Evolutionary conservation across 37 sponge, comb jelly and placozoan genomes (phyloP).

Genomic region (Spongilla lacustris): DNA sequence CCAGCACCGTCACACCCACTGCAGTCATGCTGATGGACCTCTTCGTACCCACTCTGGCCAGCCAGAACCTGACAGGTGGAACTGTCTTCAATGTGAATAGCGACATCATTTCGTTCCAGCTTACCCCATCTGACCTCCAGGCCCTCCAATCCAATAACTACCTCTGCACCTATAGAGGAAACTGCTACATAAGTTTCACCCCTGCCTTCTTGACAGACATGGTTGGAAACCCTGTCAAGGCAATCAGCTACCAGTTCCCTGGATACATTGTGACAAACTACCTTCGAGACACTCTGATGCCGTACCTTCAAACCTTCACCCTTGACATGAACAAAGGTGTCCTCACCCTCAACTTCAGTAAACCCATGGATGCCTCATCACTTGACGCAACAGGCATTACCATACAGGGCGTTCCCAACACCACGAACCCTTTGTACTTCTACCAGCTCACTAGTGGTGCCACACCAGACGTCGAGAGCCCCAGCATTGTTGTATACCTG

Average conservation of each 20-base stretch:
- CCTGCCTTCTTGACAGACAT: slow-evolving; percentile 73
- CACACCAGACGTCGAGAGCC: slow-evolving; percentile 51
- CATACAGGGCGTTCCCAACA: slow-evolving; percentile 65
- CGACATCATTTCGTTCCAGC: slow-evolving; percentile 56
- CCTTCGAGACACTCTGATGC: slow-evolving; percentile 56
- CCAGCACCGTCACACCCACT: slow-evolving; percentile 58
- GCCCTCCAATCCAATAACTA: slow-evolving; percentile 56
- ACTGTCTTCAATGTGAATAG: slow-evolving; percentile 50
- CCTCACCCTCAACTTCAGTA: slow-evolving; percentile 83
- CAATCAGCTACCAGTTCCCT: slow-evolving; percentile 36
- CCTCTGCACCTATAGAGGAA: slow-evolving; percentile 83
- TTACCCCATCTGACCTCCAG: slow-evolving; percentile 47
- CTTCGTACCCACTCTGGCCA: slow-evolving; percentile 61
- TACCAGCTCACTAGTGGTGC: slow-evolving; percentile 56
- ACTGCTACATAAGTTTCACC: slow-evolving; percentile 91
- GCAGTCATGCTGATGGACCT: slow-evolving; percentile 75
- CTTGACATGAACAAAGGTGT: slow-evolving; percentile 65
- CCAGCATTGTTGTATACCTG: slow-evolving; percentile 55
- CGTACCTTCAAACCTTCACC: slow-evolving; percentile 60
- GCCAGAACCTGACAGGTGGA: slow-evolving; percentile 79
- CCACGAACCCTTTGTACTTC: slow-evolving; percentile 25
- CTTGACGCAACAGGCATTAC: slow-evolving; percentile 74
- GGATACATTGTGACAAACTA: slow-evolving; percentile 74
- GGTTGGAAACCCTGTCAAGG: slow-evolving; percentile 63
- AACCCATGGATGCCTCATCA: slow-evolving; percentile 77